phyloP scores from a whole-genome alignment of 2,113 vertebrate genomes.

The Carlito syrichta region DNA sequence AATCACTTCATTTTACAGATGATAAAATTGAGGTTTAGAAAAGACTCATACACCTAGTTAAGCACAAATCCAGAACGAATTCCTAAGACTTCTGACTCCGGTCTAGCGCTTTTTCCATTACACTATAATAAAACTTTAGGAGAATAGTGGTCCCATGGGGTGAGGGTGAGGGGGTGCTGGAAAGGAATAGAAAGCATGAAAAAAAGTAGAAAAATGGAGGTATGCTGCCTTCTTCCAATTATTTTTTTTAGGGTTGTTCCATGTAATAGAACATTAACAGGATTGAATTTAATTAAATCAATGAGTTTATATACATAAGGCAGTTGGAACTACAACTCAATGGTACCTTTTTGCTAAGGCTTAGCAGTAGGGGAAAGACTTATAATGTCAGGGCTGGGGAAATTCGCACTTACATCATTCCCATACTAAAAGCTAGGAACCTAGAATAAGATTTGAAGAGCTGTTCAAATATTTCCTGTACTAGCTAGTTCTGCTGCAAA shows the following conservation, averaged over 20 bases:
- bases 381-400: neutral
- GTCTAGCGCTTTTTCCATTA: constrained; percentile 43
- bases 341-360: neutral
- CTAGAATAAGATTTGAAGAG: neutral
- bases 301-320: neutral
- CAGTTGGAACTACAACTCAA: neutral
- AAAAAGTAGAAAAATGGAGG: neutral
- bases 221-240: constrained; percentile 12
- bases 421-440: neutral
- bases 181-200: constrained; percentile 26
- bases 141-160: constrained; percentile 24
- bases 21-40: constrained; percentile 45
- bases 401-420: neutral
- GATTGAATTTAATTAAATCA: constrained; percentile 38
- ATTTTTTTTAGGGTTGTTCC: constrained; percentile 5
- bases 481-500: neutral
- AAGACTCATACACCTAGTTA: constrained; percentile 39
- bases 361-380: constrained; percentile 22
- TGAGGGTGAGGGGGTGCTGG: neutral
- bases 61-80: constrained; percentile 59
- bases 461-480: neutral
- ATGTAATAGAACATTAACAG: neutral
- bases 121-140: constrained; percentile 54
- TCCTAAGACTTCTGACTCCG: neutral
- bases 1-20: constrained; percentile 50